A percentile compares a stretch with the other conserved stretches of the same genome.
phyloP scores from a whole-genome alignment of 2,113 vertebrate genomes.

The Macrotus californicus region DNA sequence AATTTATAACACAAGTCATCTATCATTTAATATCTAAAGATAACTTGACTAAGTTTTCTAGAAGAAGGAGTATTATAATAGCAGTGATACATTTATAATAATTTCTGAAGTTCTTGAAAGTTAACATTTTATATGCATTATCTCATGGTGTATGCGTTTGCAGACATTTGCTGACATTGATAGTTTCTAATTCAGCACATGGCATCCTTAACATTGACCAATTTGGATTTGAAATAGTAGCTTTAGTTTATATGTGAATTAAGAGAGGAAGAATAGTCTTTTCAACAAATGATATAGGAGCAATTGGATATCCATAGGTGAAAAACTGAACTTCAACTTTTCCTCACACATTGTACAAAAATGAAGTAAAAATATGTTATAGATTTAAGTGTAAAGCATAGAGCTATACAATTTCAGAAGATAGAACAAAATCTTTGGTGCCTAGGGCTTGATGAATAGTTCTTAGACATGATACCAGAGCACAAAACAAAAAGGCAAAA shows the following conservation, averaged over 20 bases:
- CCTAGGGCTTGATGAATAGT: background rate
- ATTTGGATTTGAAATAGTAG: background rate
- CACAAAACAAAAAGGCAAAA: background rate
- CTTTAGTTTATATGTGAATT: slow-evolving; percentile 4
- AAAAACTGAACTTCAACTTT: background rate
- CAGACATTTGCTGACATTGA: background rate
- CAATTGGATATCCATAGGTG: background rate
- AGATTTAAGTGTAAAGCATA: background rate
- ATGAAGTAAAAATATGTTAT: background rate
- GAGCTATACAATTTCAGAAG: background rate
- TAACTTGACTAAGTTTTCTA: slow-evolving; percentile 32
- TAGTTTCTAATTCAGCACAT: background rate
- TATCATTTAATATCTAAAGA: slow-evolving; percentile 52
- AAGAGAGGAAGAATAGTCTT: background rate
- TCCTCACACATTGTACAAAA: background rate
- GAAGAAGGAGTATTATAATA: background rate
- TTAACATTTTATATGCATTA: background rate
- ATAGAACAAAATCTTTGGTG: background rate
- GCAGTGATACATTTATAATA: background rate
- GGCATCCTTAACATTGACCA: background rate
- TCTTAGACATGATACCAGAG: background rate
- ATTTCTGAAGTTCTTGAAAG: background rate
- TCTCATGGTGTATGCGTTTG: background rate
- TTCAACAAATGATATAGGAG: background rate
- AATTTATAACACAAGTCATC: slow-evolving; percentile 63